Percentiles rank a stretch among this genome's conserved stretches.
These are phyloP conservation scores for Dromaius novaehollandiae DNA, from an alignment of 2,113 vertebrate species.

Conservation along the genomic window DNA sequence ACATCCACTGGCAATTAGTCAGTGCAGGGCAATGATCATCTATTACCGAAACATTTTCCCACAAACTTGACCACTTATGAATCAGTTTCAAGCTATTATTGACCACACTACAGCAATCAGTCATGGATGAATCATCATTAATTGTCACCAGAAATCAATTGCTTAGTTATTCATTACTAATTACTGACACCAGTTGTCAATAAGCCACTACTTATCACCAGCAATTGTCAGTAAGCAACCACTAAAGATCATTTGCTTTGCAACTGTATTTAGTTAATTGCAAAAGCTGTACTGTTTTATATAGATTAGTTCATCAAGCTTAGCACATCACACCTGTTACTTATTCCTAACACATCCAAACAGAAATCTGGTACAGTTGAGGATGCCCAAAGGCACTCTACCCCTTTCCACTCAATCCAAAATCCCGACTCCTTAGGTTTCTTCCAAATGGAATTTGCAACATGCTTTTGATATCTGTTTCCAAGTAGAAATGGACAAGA, in stretches of 20 bases:
- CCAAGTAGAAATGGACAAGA: background rate
- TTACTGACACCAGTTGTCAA: background rate
- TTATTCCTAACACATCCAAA: fast-evolving
- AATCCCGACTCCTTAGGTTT: background rate
- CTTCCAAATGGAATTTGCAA: background rate
- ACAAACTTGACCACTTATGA: background rate
- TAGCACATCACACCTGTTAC: background rate
- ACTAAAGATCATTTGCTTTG: background rate
- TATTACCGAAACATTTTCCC: background rate
- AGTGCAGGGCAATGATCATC: background rate
- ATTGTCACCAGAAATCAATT: background rate
- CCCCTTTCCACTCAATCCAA: background rate
- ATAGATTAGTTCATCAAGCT: background rate
- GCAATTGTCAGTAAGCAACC: background rate
- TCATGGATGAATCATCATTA: background rate
- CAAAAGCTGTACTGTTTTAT: background rate
- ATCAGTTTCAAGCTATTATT: background rate
- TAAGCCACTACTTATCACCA: background rate
- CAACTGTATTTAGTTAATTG: background rate
- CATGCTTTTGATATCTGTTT: fast-evolving
- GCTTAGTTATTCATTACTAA: background rate
- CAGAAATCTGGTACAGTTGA: background rate
- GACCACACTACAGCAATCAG: background rate
- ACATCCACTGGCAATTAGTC: background rate
- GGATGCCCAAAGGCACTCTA: background rate